These are phyloP conservation scores for Drosophila neonasuta DNA, from an alignment of 2,888 invertebrate species.

Conservation along the genomic window DNA sequence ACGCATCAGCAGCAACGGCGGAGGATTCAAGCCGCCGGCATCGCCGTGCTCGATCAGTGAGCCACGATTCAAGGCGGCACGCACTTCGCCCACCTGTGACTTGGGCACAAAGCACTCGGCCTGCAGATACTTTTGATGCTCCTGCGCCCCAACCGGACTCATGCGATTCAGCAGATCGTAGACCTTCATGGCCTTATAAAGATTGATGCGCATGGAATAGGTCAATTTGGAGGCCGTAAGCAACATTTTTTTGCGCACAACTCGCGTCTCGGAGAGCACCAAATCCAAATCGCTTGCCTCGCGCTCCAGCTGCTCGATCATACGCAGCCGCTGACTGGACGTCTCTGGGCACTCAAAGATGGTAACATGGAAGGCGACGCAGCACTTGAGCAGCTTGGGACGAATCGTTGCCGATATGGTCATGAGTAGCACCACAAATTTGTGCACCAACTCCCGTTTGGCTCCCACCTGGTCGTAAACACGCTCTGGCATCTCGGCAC, in stretches of 20 bases:
- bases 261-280: slow-evolving; percentile 89
- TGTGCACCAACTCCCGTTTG: slow-evolving; percentile 79
- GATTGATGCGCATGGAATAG: slow-evolving; percentile 89
- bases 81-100: slow-evolving; percentile 87
- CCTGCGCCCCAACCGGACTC: slow-evolving; percentile 88
- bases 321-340: slow-evolving; percentile 87
- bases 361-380: slow-evolving; percentile 91
- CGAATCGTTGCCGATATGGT: slow-evolving; percentile 91
- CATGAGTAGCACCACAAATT: slow-evolving; percentile 91
- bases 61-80: slow-evolving; percentile 87
- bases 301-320: slow-evolving; percentile 88
- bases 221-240: slow-evolving; percentile 50
- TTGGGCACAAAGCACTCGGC: slow-evolving; percentile 94
- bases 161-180: slow-evolving; percentile 95
- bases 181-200: slow-evolving; percentile 92
- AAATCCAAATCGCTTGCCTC: slow-evolving; percentile 89
- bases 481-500: slow-evolving; percentile 93
- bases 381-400: slow-evolving; percentile 90
- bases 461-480: slow-evolving; percentile 85
- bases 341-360: slow-evolving; percentile 92
- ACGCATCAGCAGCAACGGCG: slow-evolving; percentile 87
- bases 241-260: slow-evolving; percentile 89
- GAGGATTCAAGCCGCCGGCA: slow-evolving; percentile 81
- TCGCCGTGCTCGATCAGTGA: slow-evolving; percentile 12
- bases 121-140: slow-evolving; percentile 89